phyloP scores from a whole-genome alignment of 2,888 invertebrate species.

The Caenorhabditis sulstoni region DNA sequence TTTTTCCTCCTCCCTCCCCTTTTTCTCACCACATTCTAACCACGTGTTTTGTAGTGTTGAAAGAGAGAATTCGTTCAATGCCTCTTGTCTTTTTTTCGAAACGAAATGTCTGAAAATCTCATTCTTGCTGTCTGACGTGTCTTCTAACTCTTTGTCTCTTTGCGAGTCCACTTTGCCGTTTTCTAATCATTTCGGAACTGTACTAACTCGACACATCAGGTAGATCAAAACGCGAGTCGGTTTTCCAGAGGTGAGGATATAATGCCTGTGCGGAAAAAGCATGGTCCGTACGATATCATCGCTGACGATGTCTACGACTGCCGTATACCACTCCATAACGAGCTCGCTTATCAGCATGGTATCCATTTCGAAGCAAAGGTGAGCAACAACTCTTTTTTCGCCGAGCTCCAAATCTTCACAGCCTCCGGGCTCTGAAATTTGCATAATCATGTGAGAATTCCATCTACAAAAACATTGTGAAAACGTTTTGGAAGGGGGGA shows the following conservation, averaged over 20 bases:
- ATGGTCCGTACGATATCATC: conserved; percentile 89
- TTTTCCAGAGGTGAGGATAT: conserved; percentile 64
- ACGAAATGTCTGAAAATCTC: not conserved
- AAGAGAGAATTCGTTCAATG: too few species aligned
- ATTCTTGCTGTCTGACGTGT: not conserved
- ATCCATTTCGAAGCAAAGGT: conserved; percentile 98
- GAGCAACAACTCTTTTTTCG: conserved; percentile 63
- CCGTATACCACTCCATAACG: conserved; percentile 95
- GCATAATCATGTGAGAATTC: too few species aligned
- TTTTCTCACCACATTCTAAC: not conserved
- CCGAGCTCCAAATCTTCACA: too few species aligned
- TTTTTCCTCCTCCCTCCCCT: not conserved
- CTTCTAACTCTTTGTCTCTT: too few species aligned
- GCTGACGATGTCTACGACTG: conserved; percentile 96
- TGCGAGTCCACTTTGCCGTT: too few species aligned
- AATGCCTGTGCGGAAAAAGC: conserved; percentile 74
- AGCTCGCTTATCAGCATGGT: conserved; percentile 96
- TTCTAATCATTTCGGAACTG: conserved; percentile 2
- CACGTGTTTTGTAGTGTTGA: not conserved
- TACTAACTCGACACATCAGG: too few species aligned
- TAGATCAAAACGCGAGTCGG: not conserved
- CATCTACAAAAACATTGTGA: too few species aligned
- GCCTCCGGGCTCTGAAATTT: too few species aligned
- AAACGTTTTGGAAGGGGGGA: too few species aligned
- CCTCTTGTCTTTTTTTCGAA: not conserved